Conservation (phyloP, 2,113 vertebrate species). For the Arizona elegans region DNA sequence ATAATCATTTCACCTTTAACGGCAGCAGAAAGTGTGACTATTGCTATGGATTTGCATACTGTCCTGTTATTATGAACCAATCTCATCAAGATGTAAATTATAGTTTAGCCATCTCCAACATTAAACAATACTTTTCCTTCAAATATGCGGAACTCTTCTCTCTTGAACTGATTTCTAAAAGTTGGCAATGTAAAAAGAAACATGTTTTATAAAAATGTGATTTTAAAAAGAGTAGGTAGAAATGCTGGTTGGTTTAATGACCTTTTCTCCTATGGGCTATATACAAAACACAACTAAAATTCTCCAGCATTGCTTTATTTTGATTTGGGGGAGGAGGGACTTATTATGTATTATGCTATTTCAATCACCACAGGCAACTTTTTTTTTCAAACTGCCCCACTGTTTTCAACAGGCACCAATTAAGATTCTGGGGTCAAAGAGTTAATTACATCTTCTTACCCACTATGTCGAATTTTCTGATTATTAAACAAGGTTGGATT, state of each 20-base stretch:
- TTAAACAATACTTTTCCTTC: not conserved
- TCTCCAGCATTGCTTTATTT: constrained; percentile 50
- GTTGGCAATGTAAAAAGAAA: constrained; percentile 4
- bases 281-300: constrained; percentile 67
- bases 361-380: constrained; percentile 75
- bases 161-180: constrained; percentile 10
- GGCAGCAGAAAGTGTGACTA: not conserved
- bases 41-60: not conserved
- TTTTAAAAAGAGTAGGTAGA: constrained; percentile 35
- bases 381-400: constrained; percentile 69
- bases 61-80: not conserved
- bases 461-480: constrained; percentile 80
- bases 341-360: constrained; percentile 64
- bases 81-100: not conserved
- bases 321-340: constrained; percentile 57
- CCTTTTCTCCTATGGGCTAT: constrained; percentile 21
- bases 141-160: constrained; percentile 17
- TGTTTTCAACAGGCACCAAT: constrained; percentile 81
- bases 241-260: constrained; percentile 43
- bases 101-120: constrained; percentile 11
- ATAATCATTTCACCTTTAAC: constrained; percentile 5
- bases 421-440: constrained; percentile 81
- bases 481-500: constrained; percentile 80
- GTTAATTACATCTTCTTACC: constrained; percentile 91
- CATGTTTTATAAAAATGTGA: constrained; percentile 31